phyloP scores from a whole-genome alignment of 2,113 vertebrate species.

The Gadus chalcogrammus region DNA sequence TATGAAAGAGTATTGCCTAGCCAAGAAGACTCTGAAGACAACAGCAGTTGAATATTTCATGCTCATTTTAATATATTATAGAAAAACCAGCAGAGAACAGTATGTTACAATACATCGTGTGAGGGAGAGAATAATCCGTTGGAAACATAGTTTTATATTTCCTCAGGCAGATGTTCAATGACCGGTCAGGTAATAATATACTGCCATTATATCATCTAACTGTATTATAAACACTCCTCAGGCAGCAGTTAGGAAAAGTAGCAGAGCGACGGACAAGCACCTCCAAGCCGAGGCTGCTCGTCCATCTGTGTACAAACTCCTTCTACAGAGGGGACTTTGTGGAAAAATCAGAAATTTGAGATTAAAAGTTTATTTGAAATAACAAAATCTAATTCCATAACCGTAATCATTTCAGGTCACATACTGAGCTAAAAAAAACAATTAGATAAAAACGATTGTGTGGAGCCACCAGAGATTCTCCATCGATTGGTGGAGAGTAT shows the following conservation, averaged over 20 bases:
- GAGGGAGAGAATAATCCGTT: constrained; percentile 75
- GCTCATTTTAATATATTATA: constrained; percentile 94
- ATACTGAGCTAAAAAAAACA: constrained; percentile 21
- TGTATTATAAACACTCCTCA: not conserved
- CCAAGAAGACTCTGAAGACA: too few species aligned
- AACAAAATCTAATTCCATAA: constrained; percentile 35
- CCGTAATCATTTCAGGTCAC: constrained; percentile 20
- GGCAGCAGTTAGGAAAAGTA: constrained; percentile 19
- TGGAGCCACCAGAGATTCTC: constrained; percentile 45
- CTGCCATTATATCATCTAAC: constrained; percentile 27
- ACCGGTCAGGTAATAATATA: constrained; percentile 63
- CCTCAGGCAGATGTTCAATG: constrained; percentile 64
- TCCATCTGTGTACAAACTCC: constrained; percentile 21
- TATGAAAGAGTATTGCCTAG: too few species aligned
- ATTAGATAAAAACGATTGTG: constrained; percentile 12
- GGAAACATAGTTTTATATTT: constrained; percentile 59
- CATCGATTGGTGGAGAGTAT: constrained; percentile 81
- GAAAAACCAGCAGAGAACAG: constrained; percentile 89
- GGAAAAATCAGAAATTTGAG: not conserved
- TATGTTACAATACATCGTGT: constrained; percentile 84
- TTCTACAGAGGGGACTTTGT: constrained; percentile 13
- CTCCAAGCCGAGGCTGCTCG: constrained; percentile 11
- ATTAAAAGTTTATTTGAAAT: not conserved
- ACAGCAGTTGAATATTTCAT: constrained; percentile 69
- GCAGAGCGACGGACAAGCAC: constrained; percentile 17